Evolutionary conservation across 2,797 vertebrate species (phyloP), one percentile per base, ranked within the genome.

Genomic region (Microctenopoma stevenorrisi): DNA sequence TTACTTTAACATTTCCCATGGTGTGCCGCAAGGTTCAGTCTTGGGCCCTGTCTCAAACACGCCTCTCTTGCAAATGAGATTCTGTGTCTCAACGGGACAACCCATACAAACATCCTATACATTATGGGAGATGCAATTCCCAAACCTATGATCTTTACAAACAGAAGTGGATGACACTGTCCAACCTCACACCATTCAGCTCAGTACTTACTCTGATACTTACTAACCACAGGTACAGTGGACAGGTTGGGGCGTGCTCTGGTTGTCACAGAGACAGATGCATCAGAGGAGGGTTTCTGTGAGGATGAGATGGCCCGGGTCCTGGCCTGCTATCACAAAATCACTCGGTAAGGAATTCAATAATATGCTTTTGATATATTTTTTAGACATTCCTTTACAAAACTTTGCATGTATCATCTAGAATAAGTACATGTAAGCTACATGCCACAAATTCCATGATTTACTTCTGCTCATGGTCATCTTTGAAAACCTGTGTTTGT

Each of bases 211-310:
- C 47, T 52, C 2, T 52, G 43, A 18, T 49, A 38, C 51, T 25
- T 44, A 4, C 4, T 13, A 0, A 49, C 54, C 43, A 16, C 81
- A 95, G 94, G 94, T 68, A 95, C 93, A 2, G 88, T 93, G 70
- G 94, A 95, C 91, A 82, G 94, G 86, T 46, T 94, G 43, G 93
- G 92, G 3, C 91, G 92, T 2, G 93, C 87, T 22, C 78, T 95
- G 74, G 83, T 94, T 44, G 59, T 94, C 55, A 90, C 74, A 0
- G 86, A 89, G 64, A 63, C 82, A 0, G 83, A 90, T 16, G 18
- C 48, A 18, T 65, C 86, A 11, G 86, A 91, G 26, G 90, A 90
- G 5, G 71, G 75, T 12, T 74, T 72, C 81, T 70, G 65, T 26
- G 81, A 65, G 18, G 84, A 85, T 42, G 86, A 94, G 68, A 72